These are phyloP conservation scores for Alosa alosa DNA, from an alignment of 2,113 vertebrate genomes.

Conservation along the genomic window DNA sequence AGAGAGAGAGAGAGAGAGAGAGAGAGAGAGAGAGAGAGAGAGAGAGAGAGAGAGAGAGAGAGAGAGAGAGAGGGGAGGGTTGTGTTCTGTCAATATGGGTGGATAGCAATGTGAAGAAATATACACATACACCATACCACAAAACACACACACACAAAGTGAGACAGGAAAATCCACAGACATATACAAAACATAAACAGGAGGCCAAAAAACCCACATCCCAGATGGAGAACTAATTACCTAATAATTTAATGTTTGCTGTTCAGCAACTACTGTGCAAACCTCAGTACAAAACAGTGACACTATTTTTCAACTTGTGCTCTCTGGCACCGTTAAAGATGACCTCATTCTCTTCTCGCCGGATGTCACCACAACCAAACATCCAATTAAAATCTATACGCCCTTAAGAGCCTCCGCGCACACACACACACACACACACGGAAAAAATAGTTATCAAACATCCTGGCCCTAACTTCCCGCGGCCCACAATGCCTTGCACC, in stretches of 20 bases:
- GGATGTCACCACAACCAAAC: background rate
- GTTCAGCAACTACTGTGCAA: background rate
- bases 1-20: background rate
- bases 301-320: background rate
- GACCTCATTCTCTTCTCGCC: background rate
- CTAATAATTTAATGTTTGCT: background rate
- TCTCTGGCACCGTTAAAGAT: background rate
- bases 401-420: background rate
- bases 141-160: background rate
- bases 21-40: background rate
- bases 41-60: background rate
- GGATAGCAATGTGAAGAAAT: background rate
- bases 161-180: background rate
- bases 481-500: background rate
- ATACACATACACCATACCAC: background rate
- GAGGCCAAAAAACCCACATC: background rate
- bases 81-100: background rate
- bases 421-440: background rate
- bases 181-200: background rate
- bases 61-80: background rate
- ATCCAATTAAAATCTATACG: background rate
- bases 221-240: background rate
- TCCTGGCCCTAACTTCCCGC: slow-evolving; percentile 5
- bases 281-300: background rate
- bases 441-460: background rate